Evolutionary conservation across 1,140 invertebrate genomes (phyloP), one percentile per base, ranked within the genome.

Genomic region (Musca vetustissima): DNA sequence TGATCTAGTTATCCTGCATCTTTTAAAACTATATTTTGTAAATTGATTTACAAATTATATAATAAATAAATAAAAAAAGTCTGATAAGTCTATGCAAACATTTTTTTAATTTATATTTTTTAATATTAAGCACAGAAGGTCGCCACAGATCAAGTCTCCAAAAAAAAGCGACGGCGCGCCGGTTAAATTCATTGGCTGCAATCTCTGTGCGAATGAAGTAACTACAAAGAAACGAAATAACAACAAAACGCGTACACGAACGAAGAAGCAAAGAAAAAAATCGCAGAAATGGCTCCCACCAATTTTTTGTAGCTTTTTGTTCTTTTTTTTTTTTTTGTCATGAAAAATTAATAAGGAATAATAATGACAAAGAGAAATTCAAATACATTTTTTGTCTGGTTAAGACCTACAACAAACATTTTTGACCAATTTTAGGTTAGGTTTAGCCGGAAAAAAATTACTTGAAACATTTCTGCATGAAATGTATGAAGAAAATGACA

Each of bases 361-460:
- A 22, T 8, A 28, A 61, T 19, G 49, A 52, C 4, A 61, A 59
- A 32, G 32, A 61, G n/a, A 43, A 61, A 36, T 61, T 21, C 21
- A 7, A 21, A 21, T 21, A 21, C 28, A 9, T 43, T 61, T 28
- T 61, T 61, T 17, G 57, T 61, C n/a, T 32, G 22, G n/a, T n/a
- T n/a, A n/a, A n/a, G n/a, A n/a, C n/a, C 49, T n/a, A n/a, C 19
- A 61, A 61, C 28, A 36, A 17, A 59, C 17, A 61, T 19, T 61
- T n/a, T 19, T 2, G 11, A 11, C 17, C 9, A 19, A 43, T 61
- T 61, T 61, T n/a, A 61, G 57, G 57, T 61, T 61, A 61, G 32
- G 57, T 61, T 61, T 36, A 36, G 57, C 57, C 57, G 57, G 57
- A 61, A 36, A 32, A 61, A 61, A 61, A 24, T 61, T 61, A 13